Conservation (phyloP, 1,140 invertebrate genomes). For the Notospermus geniculatus region DNA sequence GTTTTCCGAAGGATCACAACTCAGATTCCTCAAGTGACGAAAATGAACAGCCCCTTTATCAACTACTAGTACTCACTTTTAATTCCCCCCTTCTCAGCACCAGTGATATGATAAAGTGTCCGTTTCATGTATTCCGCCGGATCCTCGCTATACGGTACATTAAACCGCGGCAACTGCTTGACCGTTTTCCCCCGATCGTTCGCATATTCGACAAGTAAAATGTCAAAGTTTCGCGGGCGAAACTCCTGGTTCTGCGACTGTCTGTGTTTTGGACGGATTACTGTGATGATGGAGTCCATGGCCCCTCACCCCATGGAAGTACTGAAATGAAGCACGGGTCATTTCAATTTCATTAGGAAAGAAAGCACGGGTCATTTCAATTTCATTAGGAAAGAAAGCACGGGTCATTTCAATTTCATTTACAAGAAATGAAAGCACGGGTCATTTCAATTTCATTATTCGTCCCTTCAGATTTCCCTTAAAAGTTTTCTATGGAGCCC, state of each 20-base stretch:
- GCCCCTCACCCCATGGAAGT: too few species aligned
- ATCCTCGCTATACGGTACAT: slow-evolving; percentile 13
- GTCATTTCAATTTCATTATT: too few species aligned
- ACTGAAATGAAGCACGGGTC: not conserved
- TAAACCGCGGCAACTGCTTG: slow-evolving; percentile 9
- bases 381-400: too few species aligned
- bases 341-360: not conserved
- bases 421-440: too few species aligned
- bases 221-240: slow-evolving; percentile 35
- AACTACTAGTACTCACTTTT: not conserved
- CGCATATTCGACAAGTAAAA: slow-evolving; percentile 32
- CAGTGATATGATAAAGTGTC: slow-evolving; percentile 14
- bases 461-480: too few species aligned
- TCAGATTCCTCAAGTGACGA: too few species aligned
- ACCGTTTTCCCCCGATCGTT: slow-evolving; percentile 1
- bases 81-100: slow-evolving; percentile 19
- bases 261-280: slow-evolving; percentile 35
- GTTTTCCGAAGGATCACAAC: too few species aligned
- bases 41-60: too few species aligned
- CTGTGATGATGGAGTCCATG: slow-evolving; percentile 42
- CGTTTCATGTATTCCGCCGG: slow-evolving; percentile 11
- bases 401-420: too few species aligned
- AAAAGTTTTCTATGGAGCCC: too few species aligned
- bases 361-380: not conserved
- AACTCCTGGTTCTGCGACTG: slow-evolving; percentile 26